A percentile compares a stretch with the other conserved stretches of the same genome.
These are phyloP conservation scores for Spizella passerina DNA, from an alignment of 2,797 vertebrate genomes.

Conservation along the genomic window DNA sequence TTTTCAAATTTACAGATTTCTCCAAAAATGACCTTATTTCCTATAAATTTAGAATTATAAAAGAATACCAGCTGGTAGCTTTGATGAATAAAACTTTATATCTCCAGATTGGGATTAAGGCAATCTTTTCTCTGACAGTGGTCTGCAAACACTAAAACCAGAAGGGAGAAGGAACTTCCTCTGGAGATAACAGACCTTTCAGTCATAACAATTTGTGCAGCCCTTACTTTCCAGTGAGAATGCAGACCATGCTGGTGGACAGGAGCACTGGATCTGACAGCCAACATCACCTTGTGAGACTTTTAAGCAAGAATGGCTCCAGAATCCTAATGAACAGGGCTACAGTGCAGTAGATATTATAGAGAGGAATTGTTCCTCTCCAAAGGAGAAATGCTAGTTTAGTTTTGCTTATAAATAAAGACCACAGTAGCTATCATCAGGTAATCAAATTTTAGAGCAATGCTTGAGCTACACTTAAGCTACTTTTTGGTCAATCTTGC, in stretches of 20 bases:
- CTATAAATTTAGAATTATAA: neutral
- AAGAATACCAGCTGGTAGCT: neutral
- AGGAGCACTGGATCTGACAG: neutral
- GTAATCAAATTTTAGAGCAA: neutral
- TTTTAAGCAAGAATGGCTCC: neutral
- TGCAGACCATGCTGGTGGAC: neutral
- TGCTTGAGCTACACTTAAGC: neutral
- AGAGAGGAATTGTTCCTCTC: neutral
- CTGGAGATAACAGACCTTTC: neutral
- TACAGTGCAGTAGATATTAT: neutral
- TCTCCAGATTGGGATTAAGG: neutral
- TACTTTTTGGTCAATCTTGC: neutral
- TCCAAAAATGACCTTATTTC: neutral
- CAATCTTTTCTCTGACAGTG: neutral
- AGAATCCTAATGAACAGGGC: neutral
- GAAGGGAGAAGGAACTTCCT: neutral
- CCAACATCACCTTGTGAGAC: neutral
- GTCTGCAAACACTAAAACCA: neutral
- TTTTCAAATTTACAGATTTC: neutral
- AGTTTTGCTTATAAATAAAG: neutral
- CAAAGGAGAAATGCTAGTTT: neutral
- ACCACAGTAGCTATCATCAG: neutral
- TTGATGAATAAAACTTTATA: neutral
- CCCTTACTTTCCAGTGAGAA: neutral
- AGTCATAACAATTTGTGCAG: neutral